These are phyloP conservation scores for Hyperoplus lanceolatus DNA, from an alignment of 2,797 vertebrate genomes.

Conservation along the genomic window DNA sequence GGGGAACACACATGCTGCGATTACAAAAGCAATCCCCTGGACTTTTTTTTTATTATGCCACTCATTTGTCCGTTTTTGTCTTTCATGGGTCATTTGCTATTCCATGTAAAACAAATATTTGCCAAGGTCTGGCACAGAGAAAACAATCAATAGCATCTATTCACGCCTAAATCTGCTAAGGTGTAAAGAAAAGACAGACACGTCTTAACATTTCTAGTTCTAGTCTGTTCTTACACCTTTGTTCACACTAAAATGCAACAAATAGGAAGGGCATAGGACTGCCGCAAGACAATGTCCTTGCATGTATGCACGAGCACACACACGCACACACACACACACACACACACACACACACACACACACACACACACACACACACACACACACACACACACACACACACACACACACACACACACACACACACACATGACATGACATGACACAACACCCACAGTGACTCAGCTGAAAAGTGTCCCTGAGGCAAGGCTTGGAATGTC, in stretches of 20 bases:
- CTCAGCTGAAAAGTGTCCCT: constrained; percentile 81
- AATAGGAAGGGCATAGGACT: neutral
- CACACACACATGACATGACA: neutral
- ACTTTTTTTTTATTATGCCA: neutral
- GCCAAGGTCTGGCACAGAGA: neutral
- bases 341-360: constrained; percentile 24
- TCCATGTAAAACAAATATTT: neutral
- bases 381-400: constrained; percentile 15
- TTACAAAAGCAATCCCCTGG: neutral
- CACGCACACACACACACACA: constrained; percentile 10
- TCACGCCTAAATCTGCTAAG: neutral
- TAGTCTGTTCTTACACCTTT: neutral
- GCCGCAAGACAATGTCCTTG: neutral
- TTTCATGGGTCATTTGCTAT: neutral
- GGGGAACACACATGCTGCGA: constrained; percentile 18
- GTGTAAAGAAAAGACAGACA: neutral
- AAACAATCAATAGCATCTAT: neutral
- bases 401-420: constrained; percentile 19
- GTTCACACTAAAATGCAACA: constrained; percentile 7
- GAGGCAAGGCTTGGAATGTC: constrained; percentile 57
- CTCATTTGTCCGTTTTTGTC: neutral
- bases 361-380: neutral
- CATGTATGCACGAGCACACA: constrained; percentile 2
- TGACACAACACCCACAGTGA: constrained; percentile 51
- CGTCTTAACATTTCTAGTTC: neutral